Evolutionary conservation across 2,888 invertebrate species (phyloP), one percentile per base, ranked within the genome.

Genomic region (Lithosia quadra): DNA sequence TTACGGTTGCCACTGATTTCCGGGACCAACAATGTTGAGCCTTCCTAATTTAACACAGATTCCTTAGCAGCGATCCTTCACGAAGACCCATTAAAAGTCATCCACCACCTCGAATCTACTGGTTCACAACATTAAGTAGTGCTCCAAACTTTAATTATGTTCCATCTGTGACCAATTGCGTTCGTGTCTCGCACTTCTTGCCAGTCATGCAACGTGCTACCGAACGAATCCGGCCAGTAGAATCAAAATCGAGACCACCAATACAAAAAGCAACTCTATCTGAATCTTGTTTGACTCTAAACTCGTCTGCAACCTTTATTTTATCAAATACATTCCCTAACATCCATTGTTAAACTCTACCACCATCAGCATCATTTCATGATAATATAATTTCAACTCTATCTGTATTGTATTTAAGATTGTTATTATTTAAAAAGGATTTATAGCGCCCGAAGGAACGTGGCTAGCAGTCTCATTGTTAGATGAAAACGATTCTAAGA

Each of bases 101-200:
- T 87, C 88, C 89, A 92, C 92, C 92, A 93, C 92, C 90, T 91
- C 92, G 91, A 92, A 92, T 92, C 88, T 90, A 88, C 89, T 89
- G 89, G 91, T 89, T 92, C 92, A 93, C 92, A 91, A 93, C 92
- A 95, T 94, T 93, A 94, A 91, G 89, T 91, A 91, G 90, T 92
- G 92, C 91, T 92, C 93, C 92, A 92, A 95, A 95, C 94, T 95
- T 95, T 95, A 95, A 95, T 95, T 95, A 94, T 92, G 91, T 95
- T 93, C 92, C 85, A 92, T 88, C 94, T 95, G 95, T 95, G 94
- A 93, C 95, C 95, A 95, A 95, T 95, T 91, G 92, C 88, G 92
- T 91, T 95, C 95, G 94, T 95, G 94, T 93, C 94, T 91, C 92
- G 89, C 87, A 87, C 91, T 92, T 94, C 90, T 93, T 88, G 90